phyloP scores from a whole-genome alignment of 2,797 vertebrate species.

The Diglossa cyanea region DNA sequence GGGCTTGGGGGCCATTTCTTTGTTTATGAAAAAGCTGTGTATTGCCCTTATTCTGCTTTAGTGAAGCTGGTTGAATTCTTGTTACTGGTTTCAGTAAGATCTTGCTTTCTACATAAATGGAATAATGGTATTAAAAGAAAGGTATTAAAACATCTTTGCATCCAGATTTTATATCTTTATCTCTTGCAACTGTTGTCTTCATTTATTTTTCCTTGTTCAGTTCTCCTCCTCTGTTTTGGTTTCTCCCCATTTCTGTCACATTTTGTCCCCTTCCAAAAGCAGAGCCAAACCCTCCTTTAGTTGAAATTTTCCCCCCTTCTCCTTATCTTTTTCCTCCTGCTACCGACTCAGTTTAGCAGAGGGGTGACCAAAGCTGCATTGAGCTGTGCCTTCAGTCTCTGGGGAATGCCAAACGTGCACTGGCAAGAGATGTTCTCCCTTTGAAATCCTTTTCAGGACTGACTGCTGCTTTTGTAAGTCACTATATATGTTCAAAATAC shows the following conservation, averaged over 20 bases:
- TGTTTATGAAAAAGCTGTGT: neutral
- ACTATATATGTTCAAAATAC: neutral
- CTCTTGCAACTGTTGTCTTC: neutral
- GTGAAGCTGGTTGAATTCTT: neutral
- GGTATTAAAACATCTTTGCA: neutral
- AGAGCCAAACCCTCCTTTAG: neutral
- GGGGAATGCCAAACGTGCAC: neutral
- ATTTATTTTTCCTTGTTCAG: neutral
- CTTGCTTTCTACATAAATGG: neutral
- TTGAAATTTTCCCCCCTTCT: neutral
- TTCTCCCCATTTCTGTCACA: neutral
- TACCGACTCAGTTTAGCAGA: neutral
- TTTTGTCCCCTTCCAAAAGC: neutral
- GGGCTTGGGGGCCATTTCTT: neutral
- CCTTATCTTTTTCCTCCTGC: neutral
- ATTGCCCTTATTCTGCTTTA: neutral
- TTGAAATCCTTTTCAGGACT: neutral
- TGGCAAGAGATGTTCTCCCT: neutral
- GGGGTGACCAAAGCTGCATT: neutral
- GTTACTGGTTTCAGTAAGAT: neutral
- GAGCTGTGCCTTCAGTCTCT: neutral
- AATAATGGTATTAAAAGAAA: neutral
- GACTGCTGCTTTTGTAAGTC: neutral
- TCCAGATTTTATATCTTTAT: neutral
- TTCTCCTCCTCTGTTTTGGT: neutral